These are phyloP conservation scores for Chloropsis cyanopogon DNA, from an alignment of 2,113 vertebrate genomes.

Conservation along the genomic window DNA sequence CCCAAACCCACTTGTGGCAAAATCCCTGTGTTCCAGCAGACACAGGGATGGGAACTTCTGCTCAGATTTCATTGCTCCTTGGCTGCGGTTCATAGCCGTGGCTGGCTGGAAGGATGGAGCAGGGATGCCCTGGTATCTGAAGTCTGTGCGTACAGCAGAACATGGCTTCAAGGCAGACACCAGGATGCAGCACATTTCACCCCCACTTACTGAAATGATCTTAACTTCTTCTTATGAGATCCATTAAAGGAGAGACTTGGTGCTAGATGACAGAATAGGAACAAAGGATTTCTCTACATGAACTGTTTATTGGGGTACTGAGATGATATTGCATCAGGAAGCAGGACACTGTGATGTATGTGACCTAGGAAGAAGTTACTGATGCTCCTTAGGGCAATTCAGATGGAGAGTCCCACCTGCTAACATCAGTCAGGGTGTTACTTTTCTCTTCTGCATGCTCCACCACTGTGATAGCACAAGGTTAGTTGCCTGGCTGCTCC, in stretches of 20 bases:
- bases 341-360: rapidly evolving
- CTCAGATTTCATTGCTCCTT: background rate
- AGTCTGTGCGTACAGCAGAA: background rate
- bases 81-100: rapidly evolving
- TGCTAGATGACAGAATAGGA: background rate
- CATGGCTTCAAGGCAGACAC: background rate
- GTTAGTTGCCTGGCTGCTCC: background rate
- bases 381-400: background rate
- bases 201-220: background rate
- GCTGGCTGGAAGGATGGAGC: background rate
- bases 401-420: background rate
- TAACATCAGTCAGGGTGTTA: background rate
- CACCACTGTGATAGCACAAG: background rate
- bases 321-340: background rate
- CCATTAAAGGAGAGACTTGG: background rate
- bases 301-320: background rate
- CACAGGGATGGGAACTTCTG: rapidly evolving
- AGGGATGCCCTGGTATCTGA: rapidly evolving
- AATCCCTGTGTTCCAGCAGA: background rate
- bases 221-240: background rate
- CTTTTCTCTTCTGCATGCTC: background rate
- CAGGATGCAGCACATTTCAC: background rate
- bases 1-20: background rate
- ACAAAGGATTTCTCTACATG: background rate
- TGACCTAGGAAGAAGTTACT: background rate